Evolutionary conservation across 2,888 invertebrate genomes (phyloP).

Genomic region (Melanargia galathea): DNA sequence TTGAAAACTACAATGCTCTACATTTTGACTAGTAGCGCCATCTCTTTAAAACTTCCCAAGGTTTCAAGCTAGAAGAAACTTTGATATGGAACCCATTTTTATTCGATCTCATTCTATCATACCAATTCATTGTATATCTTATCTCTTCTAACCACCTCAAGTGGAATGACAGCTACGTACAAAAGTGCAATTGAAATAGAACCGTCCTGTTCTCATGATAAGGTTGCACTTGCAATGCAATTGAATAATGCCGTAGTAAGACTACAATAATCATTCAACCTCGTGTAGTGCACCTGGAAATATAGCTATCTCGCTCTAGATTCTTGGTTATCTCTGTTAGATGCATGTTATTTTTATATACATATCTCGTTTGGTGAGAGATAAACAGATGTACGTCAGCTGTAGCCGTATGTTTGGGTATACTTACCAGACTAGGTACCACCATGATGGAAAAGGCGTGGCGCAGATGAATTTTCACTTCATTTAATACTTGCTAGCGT

Average conservation of each 20-base stretch:
- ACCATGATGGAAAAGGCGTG: slow-evolving; percentile 80
- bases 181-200: slow-evolving; percentile 59
- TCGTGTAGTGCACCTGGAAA: slow-evolving; percentile 67
- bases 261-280: slow-evolving; percentile 61
- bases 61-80: slow-evolving; percentile 53
- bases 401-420: slow-evolving; percentile 62
- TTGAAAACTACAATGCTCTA: not conserved
- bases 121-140: slow-evolving; percentile 49
- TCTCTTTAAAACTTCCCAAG: slow-evolving; percentile 66
- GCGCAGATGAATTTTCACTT: slow-evolving; percentile 46
- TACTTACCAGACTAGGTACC: slow-evolving; percentile 59
- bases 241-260: slow-evolving; percentile 47
- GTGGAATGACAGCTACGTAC: slow-evolving; percentile 55
- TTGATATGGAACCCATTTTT: slow-evolving; percentile 58
- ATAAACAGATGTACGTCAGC: slow-evolving; percentile 74
- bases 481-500: slow-evolving; percentile 14
- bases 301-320: slow-evolving; percentile 72
- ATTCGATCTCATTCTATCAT: slow-evolving; percentile 57
- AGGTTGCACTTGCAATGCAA: slow-evolving; percentile 77
- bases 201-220: slow-evolving; percentile 59
- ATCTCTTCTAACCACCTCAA: slow-evolving; percentile 56
- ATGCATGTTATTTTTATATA: slow-evolving; percentile 72
- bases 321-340: slow-evolving; percentile 68
- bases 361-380: slow-evolving; percentile 76
- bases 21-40: slow-evolving; percentile 62